These are phyloP conservation scores for Melanotaenia maccullochi DNA, from an alignment of 2,797 vertebrate species.

Conservation along the genomic window DNA sequence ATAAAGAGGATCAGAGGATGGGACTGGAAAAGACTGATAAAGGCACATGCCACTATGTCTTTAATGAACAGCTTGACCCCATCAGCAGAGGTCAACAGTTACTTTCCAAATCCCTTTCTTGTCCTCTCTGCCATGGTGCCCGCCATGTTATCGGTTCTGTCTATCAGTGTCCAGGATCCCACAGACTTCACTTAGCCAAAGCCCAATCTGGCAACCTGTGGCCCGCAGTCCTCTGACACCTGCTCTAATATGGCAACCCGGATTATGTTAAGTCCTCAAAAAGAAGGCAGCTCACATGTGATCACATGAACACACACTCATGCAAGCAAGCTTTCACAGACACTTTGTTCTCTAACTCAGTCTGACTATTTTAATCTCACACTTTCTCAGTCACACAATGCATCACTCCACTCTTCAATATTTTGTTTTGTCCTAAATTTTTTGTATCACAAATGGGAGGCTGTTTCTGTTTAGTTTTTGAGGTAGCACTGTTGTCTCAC, in stretches of 20 bases:
- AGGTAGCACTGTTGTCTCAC: conserved; percentile 5
- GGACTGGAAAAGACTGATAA: conserved; percentile 78
- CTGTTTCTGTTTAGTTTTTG: conserved; percentile 21
- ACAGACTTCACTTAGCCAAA: conserved; percentile 70
- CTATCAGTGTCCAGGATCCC: conserved; percentile 74
- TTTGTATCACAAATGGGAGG: neutral
- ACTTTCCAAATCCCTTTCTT: conserved; percentile 73
- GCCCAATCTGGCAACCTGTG: conserved; percentile 68
- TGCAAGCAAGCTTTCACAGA: conserved; percentile 5
- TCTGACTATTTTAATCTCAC: conserved; percentile 1
- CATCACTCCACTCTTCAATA: conserved; percentile 1
- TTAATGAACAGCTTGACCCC: conserved; percentile 82
- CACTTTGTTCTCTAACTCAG: neutral
- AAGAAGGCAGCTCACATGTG: conserved; percentile 52
- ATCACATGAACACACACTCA: conserved; percentile 35
- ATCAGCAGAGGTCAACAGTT: conserved; percentile 77
- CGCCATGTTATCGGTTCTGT: conserved; percentile 70
- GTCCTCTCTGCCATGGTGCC: conserved; percentile 56
- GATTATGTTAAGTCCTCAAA: conserved; percentile 75
- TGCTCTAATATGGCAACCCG: conserved; percentile 76
- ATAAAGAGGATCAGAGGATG: conserved; percentile 78
- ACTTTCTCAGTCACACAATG: neutral
- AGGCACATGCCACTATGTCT: conserved; percentile 73
- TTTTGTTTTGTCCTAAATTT: neutral
- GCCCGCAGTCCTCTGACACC: conserved; percentile 69